Evolutionary conservation across 2,888 invertebrate genomes (phyloP), one percentile per base, ranked within the genome.

Genomic region (Noctua janthe): DNA sequence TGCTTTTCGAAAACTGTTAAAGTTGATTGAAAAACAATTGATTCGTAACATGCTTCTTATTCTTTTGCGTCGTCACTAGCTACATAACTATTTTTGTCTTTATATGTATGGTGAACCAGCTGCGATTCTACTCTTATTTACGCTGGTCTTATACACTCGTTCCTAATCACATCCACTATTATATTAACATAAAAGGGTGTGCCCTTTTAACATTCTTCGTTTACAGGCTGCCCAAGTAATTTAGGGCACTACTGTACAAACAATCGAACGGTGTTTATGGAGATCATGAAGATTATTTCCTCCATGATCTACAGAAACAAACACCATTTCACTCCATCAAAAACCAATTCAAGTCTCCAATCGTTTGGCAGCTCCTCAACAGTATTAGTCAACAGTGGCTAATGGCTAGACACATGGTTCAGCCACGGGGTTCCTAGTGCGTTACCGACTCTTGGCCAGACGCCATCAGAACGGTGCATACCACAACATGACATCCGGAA

Each of bases 401-500:
- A 39, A 17, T 77, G 47, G 62, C 70, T 77, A 87, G 85, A 81
- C 86, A 87, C 82, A 87, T 85, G 88, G 70, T 70, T 15, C 15
- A 66, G 73, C 81, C 83, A 86, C 86, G 78, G 85, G 77, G 74
- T 71, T 69, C 88, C 74, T 85, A 69, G 80, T 78, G 80, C 74
- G 76, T 75, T 76, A 76, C 74, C 64, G 49, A 71, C 43, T 76
- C 69, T 87, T 88, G 88, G 88, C 88, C 35, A 59, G 23, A 43
- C 77, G 90, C 88, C 88, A 88, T 49, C 56, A 59, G 49, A 62
- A 51, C 49, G 54, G 74, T 86, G 83, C 84, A 89, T 86, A 80
- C 87, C 88, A 81, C 70, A 54, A 66, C 0, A 54, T 69, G 88
- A 86, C 88, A 88, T 90, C 88, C 88, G 90, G 85, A 81, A 81